Conservation (phyloP, 2,888 invertebrate genomes). For the Epinotia demarniana region DNA sequence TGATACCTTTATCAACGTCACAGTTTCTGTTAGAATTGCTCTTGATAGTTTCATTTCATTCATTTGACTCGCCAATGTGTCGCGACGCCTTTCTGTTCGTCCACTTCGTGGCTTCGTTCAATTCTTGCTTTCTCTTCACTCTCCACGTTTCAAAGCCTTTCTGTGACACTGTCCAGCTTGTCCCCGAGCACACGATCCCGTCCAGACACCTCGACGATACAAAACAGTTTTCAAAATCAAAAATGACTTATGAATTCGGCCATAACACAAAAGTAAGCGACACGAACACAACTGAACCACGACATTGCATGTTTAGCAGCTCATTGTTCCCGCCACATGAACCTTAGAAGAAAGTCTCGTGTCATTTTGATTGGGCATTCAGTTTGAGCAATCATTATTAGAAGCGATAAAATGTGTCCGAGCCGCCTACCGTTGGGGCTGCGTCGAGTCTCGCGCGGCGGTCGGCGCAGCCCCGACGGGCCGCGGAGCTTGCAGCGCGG, state of each 20-base stretch:
- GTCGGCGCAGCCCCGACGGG: conserved; percentile 63
- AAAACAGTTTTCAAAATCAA: conserved; percentile 55
- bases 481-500: conserved; percentile 59
- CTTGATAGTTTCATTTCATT: conserved; percentile 83
- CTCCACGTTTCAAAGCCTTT: conserved; percentile 71
- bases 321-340: conserved; percentile 81
- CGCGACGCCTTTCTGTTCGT: conserved; percentile 73
- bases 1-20: conserved; percentile 84
- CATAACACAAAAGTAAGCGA: conserved; percentile 66
- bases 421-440: conserved; percentile 74
- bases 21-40: conserved; percentile 83
- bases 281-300: conserved; percentile 78
- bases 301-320: conserved; percentile 84
- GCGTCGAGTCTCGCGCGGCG: conserved; percentile 60
- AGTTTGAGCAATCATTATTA: conserved; percentile 73
- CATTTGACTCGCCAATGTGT: conserved; percentile 80
- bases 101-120: conserved; percentile 72
- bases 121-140: conserved; percentile 76
- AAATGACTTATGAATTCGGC: conserved; percentile 67
- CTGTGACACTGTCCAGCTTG: conserved; percentile 78
- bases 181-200: conserved; percentile 72
- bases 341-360: conserved; percentile 81
- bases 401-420: conserved; percentile 69
- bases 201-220: conserved; percentile 66
- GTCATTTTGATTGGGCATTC: conserved; percentile 71